These are phyloP conservation scores for Monoplex corrugatus DNA, from an alignment of 2,888 invertebrate species.

Conservation along the genomic window DNA sequence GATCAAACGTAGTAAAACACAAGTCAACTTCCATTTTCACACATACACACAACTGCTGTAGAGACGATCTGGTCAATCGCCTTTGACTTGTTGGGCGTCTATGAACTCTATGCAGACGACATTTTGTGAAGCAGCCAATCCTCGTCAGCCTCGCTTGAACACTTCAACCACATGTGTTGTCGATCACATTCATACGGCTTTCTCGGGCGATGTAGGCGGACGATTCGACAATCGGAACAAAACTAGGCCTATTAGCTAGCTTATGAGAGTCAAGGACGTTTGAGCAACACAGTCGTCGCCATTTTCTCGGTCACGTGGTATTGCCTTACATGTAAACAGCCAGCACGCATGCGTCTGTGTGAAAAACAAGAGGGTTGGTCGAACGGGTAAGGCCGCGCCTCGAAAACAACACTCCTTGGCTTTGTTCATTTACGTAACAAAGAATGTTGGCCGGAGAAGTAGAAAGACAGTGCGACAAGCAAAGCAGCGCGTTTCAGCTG, in stretches of 20 bases:
- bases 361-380: constrained; percentile 9
- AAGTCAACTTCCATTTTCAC: constrained; percentile 19
- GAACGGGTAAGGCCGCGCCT: background rate
- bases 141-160: background rate
- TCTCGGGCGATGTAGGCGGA: background rate
- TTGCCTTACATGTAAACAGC: constrained; percentile 55
- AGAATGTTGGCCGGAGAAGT: background rate
- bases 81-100: constrained; percentile 34
- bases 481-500: too few species aligned
- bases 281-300: constrained; percentile 52
- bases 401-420: background rate
- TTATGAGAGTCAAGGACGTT: constrained; percentile 50
- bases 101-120: background rate
- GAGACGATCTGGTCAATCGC: constrained; percentile 16
- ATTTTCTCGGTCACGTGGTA: constrained; percentile 53
- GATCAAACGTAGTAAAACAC: background rate
- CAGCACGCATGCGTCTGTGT: constrained; percentile 53
- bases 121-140: background rate
- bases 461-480: too few species aligned
- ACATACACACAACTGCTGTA: background rate
- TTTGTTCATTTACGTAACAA: background rate
- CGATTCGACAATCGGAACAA: background rate
- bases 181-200: constrained; percentile 12
- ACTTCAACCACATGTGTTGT: background rate
- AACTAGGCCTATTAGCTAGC: background rate